Conservation (phyloP, 37 sponge, comb jelly and placozoan genomes). For the Amphimedon queenslandica region DNA sequence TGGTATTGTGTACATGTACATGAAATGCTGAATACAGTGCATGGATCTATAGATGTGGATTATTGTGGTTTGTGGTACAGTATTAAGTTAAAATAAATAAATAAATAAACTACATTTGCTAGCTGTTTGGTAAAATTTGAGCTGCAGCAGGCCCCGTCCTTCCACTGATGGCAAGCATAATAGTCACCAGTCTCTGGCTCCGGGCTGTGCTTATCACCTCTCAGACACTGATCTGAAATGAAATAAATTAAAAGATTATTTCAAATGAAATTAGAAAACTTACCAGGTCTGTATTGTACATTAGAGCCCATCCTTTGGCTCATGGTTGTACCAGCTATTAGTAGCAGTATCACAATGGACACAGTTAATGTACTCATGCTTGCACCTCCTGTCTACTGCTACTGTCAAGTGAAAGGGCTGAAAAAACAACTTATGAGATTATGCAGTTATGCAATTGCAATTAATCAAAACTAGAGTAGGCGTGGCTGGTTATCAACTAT, state of each 20-base stretch:
- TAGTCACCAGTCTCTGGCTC: slow-evolving; percentile 29
- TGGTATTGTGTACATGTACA: too few relatives aligned
- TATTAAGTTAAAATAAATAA: too few relatives aligned
- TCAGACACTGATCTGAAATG: slow-evolving; percentile 32
- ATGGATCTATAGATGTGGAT: too few relatives aligned
- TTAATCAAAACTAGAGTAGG: neutral
- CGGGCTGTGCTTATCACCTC: slow-evolving; percentile 54
- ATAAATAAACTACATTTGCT: neutral
- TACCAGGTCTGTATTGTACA: neutral
- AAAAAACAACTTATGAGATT: neutral
- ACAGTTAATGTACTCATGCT: too few relatives aligned
- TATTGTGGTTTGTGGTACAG: too few relatives aligned
- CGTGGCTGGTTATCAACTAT: neutral
- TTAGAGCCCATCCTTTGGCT: neutral
- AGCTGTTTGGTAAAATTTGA: slow-evolving; percentile 71
- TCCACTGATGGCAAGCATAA: slow-evolving; percentile 52
- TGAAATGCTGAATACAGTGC: too few relatives aligned
- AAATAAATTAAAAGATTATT: neutral
- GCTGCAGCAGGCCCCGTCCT: slow-evolving; percentile 53
- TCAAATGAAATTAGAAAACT: neutral
- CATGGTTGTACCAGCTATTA: neutral
- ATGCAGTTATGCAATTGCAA: neutral
- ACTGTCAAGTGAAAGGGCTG: neutral
- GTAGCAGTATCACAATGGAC: neutral
- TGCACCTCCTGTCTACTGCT: neutral